These are phyloP conservation scores for Adrianichthys oophorus DNA, from an alignment of 2,797 vertebrate genomes.

Conservation along the genomic window DNA sequence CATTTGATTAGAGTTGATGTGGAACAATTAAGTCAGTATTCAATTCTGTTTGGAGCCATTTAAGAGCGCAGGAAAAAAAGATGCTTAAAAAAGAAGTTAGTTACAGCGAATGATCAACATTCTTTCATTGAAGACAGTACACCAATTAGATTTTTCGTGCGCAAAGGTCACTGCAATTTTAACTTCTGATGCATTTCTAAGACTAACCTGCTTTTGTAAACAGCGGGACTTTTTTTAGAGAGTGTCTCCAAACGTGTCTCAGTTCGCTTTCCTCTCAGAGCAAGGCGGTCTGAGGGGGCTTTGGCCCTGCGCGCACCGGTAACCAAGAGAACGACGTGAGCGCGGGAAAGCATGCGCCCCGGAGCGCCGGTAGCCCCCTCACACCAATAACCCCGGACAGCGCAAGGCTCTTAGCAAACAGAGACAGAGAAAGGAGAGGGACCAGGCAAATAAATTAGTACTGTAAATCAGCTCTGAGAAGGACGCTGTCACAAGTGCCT, in stretches of 20 bases:
- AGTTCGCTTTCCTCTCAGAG: conserved; percentile 32
- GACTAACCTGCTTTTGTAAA: not conserved
- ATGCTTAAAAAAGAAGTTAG: not conserved
- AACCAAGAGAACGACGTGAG: conserved; percentile 90
- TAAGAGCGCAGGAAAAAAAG: conserved; percentile 1
- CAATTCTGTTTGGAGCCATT: conserved; percentile 20
- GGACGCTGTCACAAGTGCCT: conserved; percentile 75
- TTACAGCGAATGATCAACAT: conserved; percentile 4
- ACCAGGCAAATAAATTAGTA: conserved; percentile 74
- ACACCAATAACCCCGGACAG: conserved; percentile 76
- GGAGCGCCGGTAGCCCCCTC: conserved; percentile 79
- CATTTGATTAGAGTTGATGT: conserved; percentile 35
- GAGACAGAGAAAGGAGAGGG: conserved; percentile 65
- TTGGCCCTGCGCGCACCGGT: conserved; percentile 74
- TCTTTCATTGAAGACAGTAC: conserved; percentile 1
- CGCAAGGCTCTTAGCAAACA: conserved; percentile 84
- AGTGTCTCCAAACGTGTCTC: conserved; percentile 21
- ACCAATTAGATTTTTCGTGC: conserved; percentile 3
- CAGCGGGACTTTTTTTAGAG: conserved; percentile 13
- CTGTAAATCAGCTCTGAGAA: conserved; percentile 87
- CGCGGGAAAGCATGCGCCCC: conserved; percentile 85
- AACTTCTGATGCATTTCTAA: not conserved
- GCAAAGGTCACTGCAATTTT: conserved; percentile 15
- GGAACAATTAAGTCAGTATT: conserved; percentile 40
- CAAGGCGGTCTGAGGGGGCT: conserved; percentile 39